Evolutionary conservation across 2,113 vertebrate species (phyloP).

Genomic region (Axis porcinus): DNA sequence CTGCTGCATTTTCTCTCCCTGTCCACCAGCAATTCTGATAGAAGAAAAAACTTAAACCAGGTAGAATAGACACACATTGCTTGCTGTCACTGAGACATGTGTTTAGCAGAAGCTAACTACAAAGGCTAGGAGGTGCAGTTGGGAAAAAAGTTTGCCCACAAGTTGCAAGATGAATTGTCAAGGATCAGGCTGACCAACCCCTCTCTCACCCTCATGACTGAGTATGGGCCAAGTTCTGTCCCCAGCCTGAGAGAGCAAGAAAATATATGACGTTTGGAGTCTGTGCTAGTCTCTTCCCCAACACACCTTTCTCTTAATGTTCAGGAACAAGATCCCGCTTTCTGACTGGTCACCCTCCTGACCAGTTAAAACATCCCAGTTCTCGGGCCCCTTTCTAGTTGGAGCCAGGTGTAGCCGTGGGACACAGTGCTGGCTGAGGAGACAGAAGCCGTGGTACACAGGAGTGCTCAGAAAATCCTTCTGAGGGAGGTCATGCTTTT

Average conservation of each 20-base stretch:
- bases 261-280: neutral
- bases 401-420: neutral
- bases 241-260: neutral
- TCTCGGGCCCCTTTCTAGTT: neutral
- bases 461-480: neutral
- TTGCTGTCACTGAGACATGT: neutral
- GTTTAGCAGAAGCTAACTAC: neutral
- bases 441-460: neutral
- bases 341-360: neutral
- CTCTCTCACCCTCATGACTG: neutral
- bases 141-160: no score
- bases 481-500: neutral
- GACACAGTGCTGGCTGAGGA: neutral
- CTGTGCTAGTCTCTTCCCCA: neutral
- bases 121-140: neutral
- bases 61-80: neutral
- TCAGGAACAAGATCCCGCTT: neutral
- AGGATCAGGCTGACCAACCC: neutral
- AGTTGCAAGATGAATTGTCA: neutral
- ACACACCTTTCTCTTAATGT: neutral
- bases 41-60: neutral
- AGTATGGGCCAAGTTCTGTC: accelerated
- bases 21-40: neutral
- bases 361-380: neutral
- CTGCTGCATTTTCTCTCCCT: neutral